These are phyloP conservation scores for Sula dactylatra DNA, from an alignment of 2,113 vertebrate genomes.

Conservation along the genomic window DNA sequence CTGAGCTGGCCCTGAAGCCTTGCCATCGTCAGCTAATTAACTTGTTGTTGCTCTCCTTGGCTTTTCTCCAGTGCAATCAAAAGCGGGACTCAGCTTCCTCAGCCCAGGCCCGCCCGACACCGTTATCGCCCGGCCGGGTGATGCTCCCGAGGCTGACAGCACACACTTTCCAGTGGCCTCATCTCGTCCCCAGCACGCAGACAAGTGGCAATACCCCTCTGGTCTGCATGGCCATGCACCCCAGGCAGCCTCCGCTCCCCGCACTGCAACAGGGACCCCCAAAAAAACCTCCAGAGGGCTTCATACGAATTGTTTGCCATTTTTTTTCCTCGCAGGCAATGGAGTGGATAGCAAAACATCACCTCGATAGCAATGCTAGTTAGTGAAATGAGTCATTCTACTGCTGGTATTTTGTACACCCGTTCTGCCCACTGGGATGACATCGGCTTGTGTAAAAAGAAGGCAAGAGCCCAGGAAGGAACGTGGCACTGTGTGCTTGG, in stretches of 20 bases:
- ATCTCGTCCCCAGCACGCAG: rapidly evolving
- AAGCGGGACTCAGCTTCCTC: neutral
- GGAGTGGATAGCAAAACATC: neutral
- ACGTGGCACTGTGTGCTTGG: neutral
- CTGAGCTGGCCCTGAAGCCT: neutral
- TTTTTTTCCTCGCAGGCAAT: neutral
- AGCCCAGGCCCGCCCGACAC: neutral
- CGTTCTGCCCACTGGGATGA: neutral
- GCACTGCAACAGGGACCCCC: neutral
- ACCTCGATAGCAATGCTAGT: rapidly evolving
- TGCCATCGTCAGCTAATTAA: neutral
- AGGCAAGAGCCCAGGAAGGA: neutral
- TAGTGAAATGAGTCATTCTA: neutral
- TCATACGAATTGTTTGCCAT: neutral
- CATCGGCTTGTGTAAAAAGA: neutral
- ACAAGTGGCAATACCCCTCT: too few relatives aligned
- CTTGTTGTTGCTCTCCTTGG: neutral
- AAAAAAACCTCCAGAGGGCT: too few relatives aligned
- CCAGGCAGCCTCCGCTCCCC: neutral
- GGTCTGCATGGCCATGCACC: rapidly evolving
- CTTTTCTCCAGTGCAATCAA: neutral
- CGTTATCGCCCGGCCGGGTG: rapidly evolving
- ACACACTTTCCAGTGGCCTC: neutral
- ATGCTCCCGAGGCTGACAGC: neutral
- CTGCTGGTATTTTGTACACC: neutral